These are phyloP conservation scores for Sparidentex hasta DNA, from an alignment of 2,797 vertebrate species.

Conservation along the genomic window DNA sequence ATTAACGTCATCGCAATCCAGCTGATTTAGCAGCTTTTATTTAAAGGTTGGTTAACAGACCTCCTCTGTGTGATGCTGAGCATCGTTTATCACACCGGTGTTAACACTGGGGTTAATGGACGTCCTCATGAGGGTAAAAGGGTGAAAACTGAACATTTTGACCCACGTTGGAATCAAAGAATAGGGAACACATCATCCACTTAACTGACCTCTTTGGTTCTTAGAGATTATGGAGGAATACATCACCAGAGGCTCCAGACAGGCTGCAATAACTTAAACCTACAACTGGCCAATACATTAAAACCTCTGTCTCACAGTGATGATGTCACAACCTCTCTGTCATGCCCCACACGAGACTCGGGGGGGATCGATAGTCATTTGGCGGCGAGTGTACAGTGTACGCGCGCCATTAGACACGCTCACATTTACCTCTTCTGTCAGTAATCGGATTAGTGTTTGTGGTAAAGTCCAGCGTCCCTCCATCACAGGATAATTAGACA, in stretches of 20 bases:
- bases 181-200: background rate
- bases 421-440: background rate
- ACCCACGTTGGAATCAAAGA: too few relatives aligned
- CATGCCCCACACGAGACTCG: background rate
- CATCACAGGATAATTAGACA: constrained; percentile 6
- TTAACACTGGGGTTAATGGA: too few relatives aligned
- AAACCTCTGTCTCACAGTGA: constrained; percentile 8
- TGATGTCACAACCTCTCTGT: constrained; percentile 11
- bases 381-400: background rate
- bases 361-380: constrained; percentile 31
- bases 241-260: background rate
- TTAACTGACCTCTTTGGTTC: background rate
- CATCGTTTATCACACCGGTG: too few relatives aligned
- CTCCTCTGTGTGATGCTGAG: too few relatives aligned
- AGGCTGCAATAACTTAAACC: background rate
- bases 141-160: too few relatives aligned
- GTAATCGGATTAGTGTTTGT: constrained; percentile 23
- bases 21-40: too few relatives aligned
- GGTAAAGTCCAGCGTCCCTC: background rate
- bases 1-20: too few relatives aligned
- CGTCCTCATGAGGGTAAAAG: too few relatives aligned
- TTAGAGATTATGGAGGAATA: background rate
- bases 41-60: too few relatives aligned
- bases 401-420: background rate
- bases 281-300: background rate